Evolutionary conservation across 2,797 vertebrate species (phyloP), one percentile per base, ranked within the genome.

Genomic region (Antennarius maculatus): DNA sequence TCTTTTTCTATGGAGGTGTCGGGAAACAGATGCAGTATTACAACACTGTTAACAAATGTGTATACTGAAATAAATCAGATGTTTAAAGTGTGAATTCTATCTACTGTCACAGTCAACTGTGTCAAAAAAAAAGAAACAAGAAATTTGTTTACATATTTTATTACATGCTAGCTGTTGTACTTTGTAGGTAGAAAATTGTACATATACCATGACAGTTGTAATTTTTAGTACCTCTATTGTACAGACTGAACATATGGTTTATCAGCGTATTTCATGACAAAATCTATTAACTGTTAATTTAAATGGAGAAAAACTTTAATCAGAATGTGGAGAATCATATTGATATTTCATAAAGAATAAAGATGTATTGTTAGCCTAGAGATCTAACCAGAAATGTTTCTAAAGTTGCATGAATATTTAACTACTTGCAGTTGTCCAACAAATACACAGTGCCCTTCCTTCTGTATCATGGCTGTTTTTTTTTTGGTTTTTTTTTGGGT

Each of bases 321-420:
- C 64, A 81, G 71, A 93, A 86, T 89, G 88, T 94, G 86, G 90
- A 94, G 92, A 95, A 96, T 85, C 82, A 86, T 86, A 89, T 89
- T 83, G 83, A 86, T 91, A 91, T 92, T 91, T 92, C 88, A 89
- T 92, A 84, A 90, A 88, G 82, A 89, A 89, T 95, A 95, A 83
- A 93, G 92, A 90, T 88, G 79, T 95, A 97, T 94, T 91, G 95
- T 96, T 97, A 96, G 95, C 93, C 94, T 96, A 96, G 95, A 95
- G 93, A 95, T 95, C 95, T 94, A 94, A 93, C 93, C 93, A 93
- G 94, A 96, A 93, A 94, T 97, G 93, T 97, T 97, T 95, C 94
- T 95, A 95, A 91, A 95, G 94, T 95, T 94, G 95, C 96, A 97
- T 97, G 96, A 96, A 95, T 96, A 95, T 96, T 96, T 95, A 95